Evolutionary conservation across 2,888 invertebrate genomes (phyloP), one percentile per base, ranked within the genome.

Genomic region (Cosmia pyralina): DNA sequence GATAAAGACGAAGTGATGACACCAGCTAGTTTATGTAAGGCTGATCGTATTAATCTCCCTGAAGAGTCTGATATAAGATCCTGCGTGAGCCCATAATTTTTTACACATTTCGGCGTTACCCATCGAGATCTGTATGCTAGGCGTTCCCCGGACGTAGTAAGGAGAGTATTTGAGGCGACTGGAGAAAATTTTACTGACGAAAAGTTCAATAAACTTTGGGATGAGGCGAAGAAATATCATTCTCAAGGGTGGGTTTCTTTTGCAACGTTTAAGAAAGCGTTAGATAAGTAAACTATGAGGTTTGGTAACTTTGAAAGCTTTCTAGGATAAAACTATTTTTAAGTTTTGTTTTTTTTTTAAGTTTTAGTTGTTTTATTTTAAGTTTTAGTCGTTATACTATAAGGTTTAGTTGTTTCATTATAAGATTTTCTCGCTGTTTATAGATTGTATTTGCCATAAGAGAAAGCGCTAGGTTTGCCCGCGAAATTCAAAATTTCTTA

Each of bases 181-280:
- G 96, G 95, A 0, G 93, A 93, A 78, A 82, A 88, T 50, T n/a
- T n/a, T n/a, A n/a, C n/a, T n/a, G n/a, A n/a, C n/a, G n/a, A n/a
- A n/a, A n/a, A n/a, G n/a, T n/a, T n/a, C n/a, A n/a, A n/a, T n/a
- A n/a, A n/a, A n/a, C n/a, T n/a, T 65, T 96, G 96, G 96, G 81
- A 93, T 64, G 88, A 90, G 46, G 96, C 95, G 1, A 83, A 92
- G 52, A 90, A 93, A 79, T 83, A 85, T 70, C 96, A 96, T 83
- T 88, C 93, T 60, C 90, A 93, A 58, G 95, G 93, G 8, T 85
- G 84, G 75, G 96, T 96, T 13, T 95, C 93, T 77, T 94, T 93
- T 57, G 96, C 96, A 86, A 96, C 96, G 2, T n/a, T n/a, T n/a
- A n/a, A n/a, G n/a, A n/a, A n/a, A n/a, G n/a, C n/a, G n/a, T n/a